Evolutionary conservation across 2,888 invertebrate species (phyloP), one percentile per base, ranked within the genome.

Genomic region (Atethmia centrago): DNA sequence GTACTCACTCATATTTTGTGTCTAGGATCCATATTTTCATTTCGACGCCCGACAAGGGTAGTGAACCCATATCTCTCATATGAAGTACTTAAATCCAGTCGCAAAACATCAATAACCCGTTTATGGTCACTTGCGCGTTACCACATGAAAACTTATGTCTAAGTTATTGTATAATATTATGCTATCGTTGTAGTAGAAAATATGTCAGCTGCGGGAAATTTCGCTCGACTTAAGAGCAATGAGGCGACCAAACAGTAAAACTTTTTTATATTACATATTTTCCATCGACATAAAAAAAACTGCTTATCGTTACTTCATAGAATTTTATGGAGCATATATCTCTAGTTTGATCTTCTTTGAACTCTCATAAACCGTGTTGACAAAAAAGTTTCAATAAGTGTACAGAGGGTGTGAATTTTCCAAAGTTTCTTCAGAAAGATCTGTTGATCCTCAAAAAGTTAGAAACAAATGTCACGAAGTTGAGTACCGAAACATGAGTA

Each of bases 71-170:
- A 63, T 78, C 66, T 78, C 65, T 66, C 58, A 67, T 78, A 80
- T 68, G 56, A 82, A 56, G 62, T 69, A 70, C 80, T 82, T 70
- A 77, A 78, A 80, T 70, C 66, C 69, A 77, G 82, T 66, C 80
- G 42, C 82, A 78, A 80, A 73, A 80, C 78, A 80, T 82, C 80
- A 77, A 73, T 82, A 80, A 82, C 69, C 73, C 68, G 68, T 80
- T 80, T 78, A 80, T 66, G 42, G 68, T 73, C 65, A 62, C 77
- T 77, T 77, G 31, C 40, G 64, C 49, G 49, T 49, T 72, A 36
- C 63, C 62, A 55, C 67, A 81, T 81, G 82, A 73, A 82, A 80
- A 77, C 65, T 66, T 77, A 77, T 61, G 65, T 63, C 53, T 73
- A 69, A 58, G 78, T 65, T 81, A 73, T 77, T 77, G 77, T 77